Conservation (phyloP, 2,113 vertebrate species). For the Henicopernis longicauda region DNA sequence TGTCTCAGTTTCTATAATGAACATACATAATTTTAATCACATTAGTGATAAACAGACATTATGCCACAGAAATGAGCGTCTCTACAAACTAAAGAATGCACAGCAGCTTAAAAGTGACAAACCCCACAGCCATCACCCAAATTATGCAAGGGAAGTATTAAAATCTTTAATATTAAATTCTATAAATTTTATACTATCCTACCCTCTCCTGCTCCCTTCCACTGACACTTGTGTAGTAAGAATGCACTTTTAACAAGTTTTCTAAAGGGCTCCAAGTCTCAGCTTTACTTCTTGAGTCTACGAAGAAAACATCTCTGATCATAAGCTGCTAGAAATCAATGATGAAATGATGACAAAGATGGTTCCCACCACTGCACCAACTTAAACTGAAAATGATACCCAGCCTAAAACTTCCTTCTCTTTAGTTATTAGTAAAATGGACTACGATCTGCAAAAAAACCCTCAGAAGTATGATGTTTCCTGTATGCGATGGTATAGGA, state of each 20-base stretch:
- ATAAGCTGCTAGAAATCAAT: not conserved
- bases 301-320: not conserved
- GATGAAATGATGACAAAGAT: not conserved
- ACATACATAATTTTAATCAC: not conserved
- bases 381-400: not conserved
- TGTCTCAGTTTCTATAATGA: not conserved
- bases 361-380: not conserved
- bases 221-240: not conserved
- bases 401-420: not conserved
- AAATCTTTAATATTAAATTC: not conserved
- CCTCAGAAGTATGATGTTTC: not conserved
- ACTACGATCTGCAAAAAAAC: not conserved
- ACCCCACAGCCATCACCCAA: not conserved
- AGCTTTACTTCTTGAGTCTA: not conserved
- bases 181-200: not conserved
- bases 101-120: not conserved
- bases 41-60: not conserved
- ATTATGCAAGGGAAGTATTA: not conserved
- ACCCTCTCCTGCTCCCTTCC: not conserved
- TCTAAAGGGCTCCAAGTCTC: not conserved
- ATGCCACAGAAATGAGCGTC: not conserved
- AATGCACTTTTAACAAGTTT: not conserved
- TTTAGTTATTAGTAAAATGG: not conserved
- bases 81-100: not conserved
- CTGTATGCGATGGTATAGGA: accelerated